Conservation (phyloP, 2,888 invertebrate species). For the Phengaris alcon region DNA sequence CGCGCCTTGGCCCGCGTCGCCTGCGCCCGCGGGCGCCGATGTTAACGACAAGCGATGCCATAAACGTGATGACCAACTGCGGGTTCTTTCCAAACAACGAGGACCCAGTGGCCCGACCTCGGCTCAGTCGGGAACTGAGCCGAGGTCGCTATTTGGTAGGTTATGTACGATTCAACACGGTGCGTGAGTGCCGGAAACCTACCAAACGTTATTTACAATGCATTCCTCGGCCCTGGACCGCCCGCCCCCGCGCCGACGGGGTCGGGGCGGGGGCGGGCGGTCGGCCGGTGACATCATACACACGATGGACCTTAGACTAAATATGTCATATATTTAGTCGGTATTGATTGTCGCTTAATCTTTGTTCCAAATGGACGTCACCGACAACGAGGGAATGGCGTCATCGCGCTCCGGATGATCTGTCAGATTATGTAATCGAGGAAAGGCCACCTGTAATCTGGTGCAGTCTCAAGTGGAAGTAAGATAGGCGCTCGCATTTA, state of each 20-base stretch:
- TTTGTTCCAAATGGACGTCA: conserved; percentile 36
- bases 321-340: conserved; percentile 55
- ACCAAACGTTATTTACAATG: conserved; percentile 76
- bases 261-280: background rate
- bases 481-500: background rate
- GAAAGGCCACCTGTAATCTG: background rate
- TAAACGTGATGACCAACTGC: conserved; percentile 58
- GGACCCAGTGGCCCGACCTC: conserved; percentile 43
- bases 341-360: conserved; percentile 43
- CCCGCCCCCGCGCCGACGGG: conserved; percentile 40
- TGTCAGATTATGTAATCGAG: background rate
- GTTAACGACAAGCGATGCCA: conserved; percentile 78
- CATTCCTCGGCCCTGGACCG: conserved; percentile 63
- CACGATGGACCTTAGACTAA: conserved; percentile 62
- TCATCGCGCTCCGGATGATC: background rate
- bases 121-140: conserved; percentile 39
- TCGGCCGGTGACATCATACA: conserved; percentile 61
- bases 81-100: conserved; percentile 42
- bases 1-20: conserved; percentile 42
- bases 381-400: background rate
- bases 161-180: conserved; percentile 58
- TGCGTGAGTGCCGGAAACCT: conserved; percentile 61
- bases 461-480: background rate
- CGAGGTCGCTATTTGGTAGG: conserved; percentile 57
- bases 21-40: conserved; percentile 61